Evolutionary conservation across 1,140 invertebrate species (phyloP), one percentile per base, ranked within the genome.

Genomic region (Zaprionus ghesquierei): DNA sequence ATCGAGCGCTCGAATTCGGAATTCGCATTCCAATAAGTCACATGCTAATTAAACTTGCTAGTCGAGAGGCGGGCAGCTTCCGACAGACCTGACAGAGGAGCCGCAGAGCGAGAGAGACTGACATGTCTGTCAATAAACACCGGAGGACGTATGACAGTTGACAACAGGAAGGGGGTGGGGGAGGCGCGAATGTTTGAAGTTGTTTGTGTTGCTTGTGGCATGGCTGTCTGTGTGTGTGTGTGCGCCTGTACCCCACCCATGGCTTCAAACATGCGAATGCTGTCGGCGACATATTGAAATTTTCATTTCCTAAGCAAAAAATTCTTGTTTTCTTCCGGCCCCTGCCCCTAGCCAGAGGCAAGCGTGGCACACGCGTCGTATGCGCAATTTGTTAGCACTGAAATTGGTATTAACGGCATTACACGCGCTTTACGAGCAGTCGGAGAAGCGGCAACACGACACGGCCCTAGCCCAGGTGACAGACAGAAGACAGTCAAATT

Each of bases 401-500:
- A 86, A 86, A 86, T 87, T 86, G 77, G 82, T 79, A 86, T 86
- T 86, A 86, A 86, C 82, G 72, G 82, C 69, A 87, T 86, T 82
- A 87, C 79, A 86, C 63, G 77, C 82, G 69, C 79, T 81, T 86
- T 86, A 86, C 75, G 79, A 79, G 75, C 79, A 87, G 75, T 53
- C 71, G 61, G 77, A 50, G 75, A 54, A 41, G 55, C 53, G 38
- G 44, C 44, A 55, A 31, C 31, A 44, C 35, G 41, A 44, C 51
- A 79, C 35, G 35, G 2, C 9, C 27, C 35, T 44, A 35, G 49
- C 55, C 29, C 33, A 81, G 66, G 75, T 82, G 70, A 78, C 70
- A 81, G 27, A 23, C 33, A 81, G 66, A 70, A 81, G 70, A 78
- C 70, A 81, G 27, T 29, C 53, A 71, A 71, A 59, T 41, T 65